Conservation (phyloP, 2,113 vertebrate species). For the Mugil cephalus region DNA sequence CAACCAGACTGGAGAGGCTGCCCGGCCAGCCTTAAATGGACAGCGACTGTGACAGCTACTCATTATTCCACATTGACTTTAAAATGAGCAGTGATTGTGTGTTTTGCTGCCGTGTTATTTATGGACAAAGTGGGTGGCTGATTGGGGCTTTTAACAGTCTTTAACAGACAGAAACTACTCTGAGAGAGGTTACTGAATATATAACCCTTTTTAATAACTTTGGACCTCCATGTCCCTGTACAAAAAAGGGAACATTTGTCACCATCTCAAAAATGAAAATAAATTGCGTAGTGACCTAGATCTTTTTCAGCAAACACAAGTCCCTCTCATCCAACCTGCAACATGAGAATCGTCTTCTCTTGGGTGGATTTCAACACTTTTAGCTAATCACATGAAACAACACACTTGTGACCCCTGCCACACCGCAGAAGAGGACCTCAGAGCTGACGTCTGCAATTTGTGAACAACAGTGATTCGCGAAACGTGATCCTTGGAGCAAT, state of each 20-base stretch:
- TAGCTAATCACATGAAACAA: rapidly evolving
- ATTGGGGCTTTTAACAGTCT: slow-evolving; percentile 62
- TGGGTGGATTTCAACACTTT: neutral
- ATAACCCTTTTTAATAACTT: too few relatives aligned
- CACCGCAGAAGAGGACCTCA: neutral
- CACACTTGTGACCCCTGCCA: neutral
- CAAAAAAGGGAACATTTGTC: too few relatives aligned
- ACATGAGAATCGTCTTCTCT: neutral
- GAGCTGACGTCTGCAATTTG: neutral
- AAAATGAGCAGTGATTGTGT: slow-evolving; percentile 60
- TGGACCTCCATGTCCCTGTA: too few relatives aligned
- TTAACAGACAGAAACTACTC: neutral
- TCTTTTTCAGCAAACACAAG: neutral
- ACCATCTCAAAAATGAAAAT: too few relatives aligned
- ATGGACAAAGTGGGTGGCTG: slow-evolving; percentile 67
- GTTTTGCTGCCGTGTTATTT: slow-evolving; percentile 69
- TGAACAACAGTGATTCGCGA: neutral
- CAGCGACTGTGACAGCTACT: slow-evolving; percentile 58
- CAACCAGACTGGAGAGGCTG: slow-evolving; percentile 28
- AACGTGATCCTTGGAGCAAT: neutral
- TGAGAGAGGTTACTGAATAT: too few relatives aligned
- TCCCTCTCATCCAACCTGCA: too few relatives aligned
- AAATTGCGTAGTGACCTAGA: neutral
- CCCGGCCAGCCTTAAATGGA: slow-evolving; percentile 26
- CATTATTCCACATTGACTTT: slow-evolving; percentile 71